A percentile compares a stretch with the other conserved stretches of the same genome.
phyloP scores from a whole-genome alignment of 2,113 vertebrate species.

The Syngnathus typhle region DNA sequence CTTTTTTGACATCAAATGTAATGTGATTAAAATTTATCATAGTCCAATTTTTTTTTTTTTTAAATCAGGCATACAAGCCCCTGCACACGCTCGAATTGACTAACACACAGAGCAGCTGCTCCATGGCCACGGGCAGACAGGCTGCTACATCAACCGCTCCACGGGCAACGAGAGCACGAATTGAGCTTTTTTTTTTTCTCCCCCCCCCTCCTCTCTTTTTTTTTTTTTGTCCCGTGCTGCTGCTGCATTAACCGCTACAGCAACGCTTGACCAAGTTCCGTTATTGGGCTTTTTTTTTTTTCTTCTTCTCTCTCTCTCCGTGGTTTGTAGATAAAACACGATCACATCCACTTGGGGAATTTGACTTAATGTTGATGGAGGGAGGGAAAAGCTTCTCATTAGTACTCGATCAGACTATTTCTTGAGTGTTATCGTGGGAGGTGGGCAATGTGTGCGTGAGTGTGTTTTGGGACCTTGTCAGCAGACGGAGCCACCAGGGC shows the following conservation, averaged over 20 bases:
- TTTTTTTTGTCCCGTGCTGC: conserved; percentile 33
- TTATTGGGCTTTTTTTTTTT: conserved; percentile 18
- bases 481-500: conserved; percentile 68
- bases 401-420: conserved; percentile 61
- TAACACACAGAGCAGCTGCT: conserved; percentile 68
- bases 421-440: conserved; percentile 47
- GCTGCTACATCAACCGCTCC: conserved; percentile 66
- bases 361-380: conserved; percentile 51
- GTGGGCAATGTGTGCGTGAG: conserved; percentile 47
- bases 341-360: conserved; percentile 54
- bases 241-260: conserved; percentile 33
- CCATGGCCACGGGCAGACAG: conserved; percentile 66
- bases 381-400: conserved; percentile 52
- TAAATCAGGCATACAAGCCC: conserved; percentile 51
- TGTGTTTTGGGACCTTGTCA: conserved; percentile 70
- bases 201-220: conserved; percentile 4
- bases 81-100: conserved; percentile 62
- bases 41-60: conserved; percentile 10
- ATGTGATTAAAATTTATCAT: conserved; percentile 61
- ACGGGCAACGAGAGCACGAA: conserved; percentile 57
- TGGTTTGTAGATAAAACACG: conserved; percentile 53
- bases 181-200: conserved; percentile 35
- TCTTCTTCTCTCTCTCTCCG: conserved; percentile 5
- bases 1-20: conserved; percentile 61
- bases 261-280: conserved; percentile 32